phyloP scores from a whole-genome alignment of 2,113 vertebrate genomes.

The Pterophyllum scalare region DNA sequence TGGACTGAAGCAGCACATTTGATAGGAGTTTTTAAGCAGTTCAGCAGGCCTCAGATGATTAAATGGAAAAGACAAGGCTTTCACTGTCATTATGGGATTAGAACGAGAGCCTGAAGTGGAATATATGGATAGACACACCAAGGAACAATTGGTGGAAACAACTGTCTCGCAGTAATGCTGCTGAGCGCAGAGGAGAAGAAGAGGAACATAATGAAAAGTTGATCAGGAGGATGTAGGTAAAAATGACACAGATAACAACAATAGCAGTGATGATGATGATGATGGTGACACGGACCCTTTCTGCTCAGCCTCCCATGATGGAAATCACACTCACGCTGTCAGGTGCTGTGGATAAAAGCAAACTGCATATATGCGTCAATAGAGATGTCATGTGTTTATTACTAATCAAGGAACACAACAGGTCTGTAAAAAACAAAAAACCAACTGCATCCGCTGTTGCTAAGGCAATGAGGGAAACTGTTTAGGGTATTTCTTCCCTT shows the following conservation, averaged over 20 bases:
- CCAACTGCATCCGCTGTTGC: conserved; percentile 32
- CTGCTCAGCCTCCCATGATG: not conserved
- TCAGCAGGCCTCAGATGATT: not conserved
- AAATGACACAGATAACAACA: not conserved
- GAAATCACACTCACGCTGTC: not conserved
- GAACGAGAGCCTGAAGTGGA: not conserved
- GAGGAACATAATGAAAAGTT: not conserved
- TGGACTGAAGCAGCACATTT: not conserved
- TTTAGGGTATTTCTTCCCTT: conserved; percentile 43
- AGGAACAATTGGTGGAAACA: not conserved
- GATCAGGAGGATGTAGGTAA: not conserved
- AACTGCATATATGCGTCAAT: not conserved
- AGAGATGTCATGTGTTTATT: conserved; percentile 34
- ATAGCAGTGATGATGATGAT: not conserved
- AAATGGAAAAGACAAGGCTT: not conserved
- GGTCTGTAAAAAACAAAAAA: conserved; percentile 34
- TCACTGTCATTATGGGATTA: not conserved
- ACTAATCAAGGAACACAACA: conserved; percentile 27
- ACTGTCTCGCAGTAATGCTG: not conserved
- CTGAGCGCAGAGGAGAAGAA: not conserved
- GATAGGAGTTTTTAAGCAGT: not conserved
- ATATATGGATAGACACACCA: not conserved
- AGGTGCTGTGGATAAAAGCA: not conserved
- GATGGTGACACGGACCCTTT: not conserved
- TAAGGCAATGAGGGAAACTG: conserved; percentile 43